Base-by-base conservation (phyloP, 1,140 invertebrate species). In the Dendrolimus kikuchii region DNA sequence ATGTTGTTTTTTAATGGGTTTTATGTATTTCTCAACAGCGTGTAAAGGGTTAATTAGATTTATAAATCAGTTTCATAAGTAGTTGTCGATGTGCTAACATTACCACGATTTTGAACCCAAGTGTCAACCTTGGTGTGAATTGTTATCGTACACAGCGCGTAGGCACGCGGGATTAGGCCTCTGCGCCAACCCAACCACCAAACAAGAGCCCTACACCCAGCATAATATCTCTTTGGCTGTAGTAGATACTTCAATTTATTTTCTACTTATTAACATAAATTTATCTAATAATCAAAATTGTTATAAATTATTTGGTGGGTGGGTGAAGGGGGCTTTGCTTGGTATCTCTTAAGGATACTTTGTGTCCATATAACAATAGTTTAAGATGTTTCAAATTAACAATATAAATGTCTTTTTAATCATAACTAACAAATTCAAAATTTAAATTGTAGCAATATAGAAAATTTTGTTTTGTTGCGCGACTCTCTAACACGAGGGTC, bases 251-350 rank as follows among this genome's bases (percentile, higher is more conserved):
- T 69, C 45, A 55, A 60, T 49, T 58, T 39, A 51, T 37, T 39
- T 65, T 57, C 37, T 9, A 38, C 48, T n/a, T 4, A 49, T n/a
- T 38, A 51, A 5, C 6, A 40, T n/a, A 51, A 1, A 23, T 38
- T 38, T 37, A 44, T 9, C 36, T 38, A 45, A 7, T 39, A 10
- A 41, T 56, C 49, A 62, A 66, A 61, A 49, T 55, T 64, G 9
- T 38, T 8, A 45, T 57, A 60, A 66, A 67, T 51, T 62, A 80
- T 84, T 88, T 88, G 87, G 87, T 88, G 87, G 86, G 78, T 88
- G 87, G 87, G 84, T 84, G 81, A 82, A 85, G 81, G 86, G 82
- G 86, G 85, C 87, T 88, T 88, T 88, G 87, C 87, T 88, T 88
- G 87, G 87, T 88, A 88, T 88, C 86, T 88, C 87, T 81, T 78